Percentiles rank a stretch among this genome's conserved stretches.
phyloP scores from a whole-genome alignment of 2,797 vertebrate genomes.

The Telmatherina bonti region DNA sequence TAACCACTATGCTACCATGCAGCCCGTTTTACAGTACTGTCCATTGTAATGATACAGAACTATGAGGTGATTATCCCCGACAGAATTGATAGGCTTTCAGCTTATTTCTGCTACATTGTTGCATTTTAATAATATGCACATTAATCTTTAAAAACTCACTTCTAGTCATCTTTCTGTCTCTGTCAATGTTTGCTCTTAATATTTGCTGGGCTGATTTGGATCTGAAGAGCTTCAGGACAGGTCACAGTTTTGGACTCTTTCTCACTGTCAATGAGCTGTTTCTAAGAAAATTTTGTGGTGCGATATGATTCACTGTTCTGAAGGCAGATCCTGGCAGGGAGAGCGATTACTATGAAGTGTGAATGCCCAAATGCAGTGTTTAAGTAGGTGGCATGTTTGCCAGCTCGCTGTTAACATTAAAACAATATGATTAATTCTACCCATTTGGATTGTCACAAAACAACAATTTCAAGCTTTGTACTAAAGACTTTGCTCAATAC shows the following conservation, averaged over 20 bases:
- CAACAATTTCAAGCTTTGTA: too few species aligned
- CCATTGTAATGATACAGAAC: too few species aligned
- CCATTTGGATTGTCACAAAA: too few species aligned
- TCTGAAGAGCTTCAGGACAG: background rate
- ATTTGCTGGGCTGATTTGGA: too few species aligned
- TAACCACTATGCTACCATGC: too few species aligned
- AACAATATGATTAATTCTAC: background rate
- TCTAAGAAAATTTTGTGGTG: background rate
- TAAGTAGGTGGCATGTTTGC: background rate
- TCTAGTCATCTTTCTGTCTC: background rate
- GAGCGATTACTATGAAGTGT: background rate
- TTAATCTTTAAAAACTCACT: background rate
- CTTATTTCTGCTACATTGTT: background rate
- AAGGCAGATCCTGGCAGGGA: background rate
- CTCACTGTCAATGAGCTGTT: background rate
- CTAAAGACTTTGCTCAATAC: too few species aligned
- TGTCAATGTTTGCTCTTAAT: too few species aligned
- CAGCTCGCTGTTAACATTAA: background rate
- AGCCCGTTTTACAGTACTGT: too few species aligned
- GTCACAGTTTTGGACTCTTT: too few species aligned
- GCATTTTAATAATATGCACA: background rate
- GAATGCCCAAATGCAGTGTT: background rate
- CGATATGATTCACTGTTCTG: background rate
- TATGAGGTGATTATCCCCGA: background rate
- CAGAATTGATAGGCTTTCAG: background rate